Percentiles rank a stretch among this genome's conserved stretches.
Evolutionary conservation across 2,888 invertebrate species (phyloP).

Genomic region (Furcula furcula): DNA sequence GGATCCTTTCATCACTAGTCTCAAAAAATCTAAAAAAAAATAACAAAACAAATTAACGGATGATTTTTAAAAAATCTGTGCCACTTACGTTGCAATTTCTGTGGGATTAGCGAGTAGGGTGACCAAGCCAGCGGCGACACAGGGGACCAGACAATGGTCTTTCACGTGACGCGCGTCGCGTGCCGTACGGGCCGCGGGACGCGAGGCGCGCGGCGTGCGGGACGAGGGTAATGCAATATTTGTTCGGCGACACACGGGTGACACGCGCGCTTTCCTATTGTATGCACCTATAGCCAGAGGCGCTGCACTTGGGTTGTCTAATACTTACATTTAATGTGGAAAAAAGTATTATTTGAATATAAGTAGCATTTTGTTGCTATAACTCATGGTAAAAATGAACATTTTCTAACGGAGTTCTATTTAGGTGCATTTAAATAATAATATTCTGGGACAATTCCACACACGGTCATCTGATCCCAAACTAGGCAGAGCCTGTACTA

Average conservation of each 20-base stretch:
- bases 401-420: too few relatives aligned
- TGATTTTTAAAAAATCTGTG: slow-evolving; percentile 46
- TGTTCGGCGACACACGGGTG: slow-evolving; percentile 76
- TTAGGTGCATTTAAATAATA: too few relatives aligned
- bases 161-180: slow-evolving; percentile 45
- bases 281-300: slow-evolving; percentile 64
- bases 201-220: slow-evolving; percentile 18
- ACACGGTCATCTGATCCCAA: too few relatives aligned
- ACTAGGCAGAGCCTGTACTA: too few relatives aligned
- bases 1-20: neutral
- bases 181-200: slow-evolving; percentile 28
- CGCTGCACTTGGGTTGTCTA: slow-evolving; percentile 36
- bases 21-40: slow-evolving; percentile 8
- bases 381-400: too few relatives aligned
- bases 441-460: too few relatives aligned
- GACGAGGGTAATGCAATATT: slow-evolving; percentile 69
- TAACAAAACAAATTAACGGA: slow-evolving; percentile 27
- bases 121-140: slow-evolving; percentile 49
- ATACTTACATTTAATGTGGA: too few relatives aligned
- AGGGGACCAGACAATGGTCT: slow-evolving; percentile 55
- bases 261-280: slow-evolving; percentile 65
- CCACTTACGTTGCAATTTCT: slow-evolving; percentile 57
- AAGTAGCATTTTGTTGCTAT: too few relatives aligned
- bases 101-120: slow-evolving; percentile 64
- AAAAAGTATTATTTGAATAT: too few relatives aligned